phyloP scores from a whole-genome alignment of 2,113 vertebrate species.

The Sylvilagus bachmani region DNA sequence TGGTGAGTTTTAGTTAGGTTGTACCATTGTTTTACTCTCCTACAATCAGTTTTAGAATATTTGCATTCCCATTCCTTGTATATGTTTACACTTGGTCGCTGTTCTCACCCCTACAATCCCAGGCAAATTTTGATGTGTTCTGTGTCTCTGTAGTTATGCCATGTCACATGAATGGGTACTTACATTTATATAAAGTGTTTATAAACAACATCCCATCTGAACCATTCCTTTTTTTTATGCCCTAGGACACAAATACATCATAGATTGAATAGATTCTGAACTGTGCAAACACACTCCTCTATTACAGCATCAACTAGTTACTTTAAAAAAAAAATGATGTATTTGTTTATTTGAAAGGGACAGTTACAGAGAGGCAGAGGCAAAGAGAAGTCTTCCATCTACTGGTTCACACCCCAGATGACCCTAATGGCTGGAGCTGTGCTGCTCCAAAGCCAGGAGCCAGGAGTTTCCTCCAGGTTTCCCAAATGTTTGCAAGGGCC shows the following conservation, averaged over 20 bases:
- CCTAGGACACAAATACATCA: not conserved
- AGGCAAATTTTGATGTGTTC: not conserved
- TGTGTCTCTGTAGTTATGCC: not conserved
- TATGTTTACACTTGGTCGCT: not conserved
- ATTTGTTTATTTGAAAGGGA: too few species aligned
- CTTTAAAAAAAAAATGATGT: too few species aligned
- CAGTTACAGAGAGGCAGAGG: too few species aligned
- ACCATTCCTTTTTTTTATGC: not conserved
- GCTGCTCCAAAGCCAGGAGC: too few species aligned
- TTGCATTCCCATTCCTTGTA: not conserved
- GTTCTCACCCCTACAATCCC: not conserved
- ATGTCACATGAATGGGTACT: not conserved
- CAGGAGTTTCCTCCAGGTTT: too few species aligned
- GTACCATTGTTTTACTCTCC: not conserved
- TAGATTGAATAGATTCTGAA: not conserved
- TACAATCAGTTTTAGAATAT: not conserved
- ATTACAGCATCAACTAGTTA: not conserved
- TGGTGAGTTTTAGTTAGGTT: not conserved
- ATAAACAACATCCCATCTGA: not conserved
- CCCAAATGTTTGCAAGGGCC: too few species aligned
- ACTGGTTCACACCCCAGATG: too few species aligned
- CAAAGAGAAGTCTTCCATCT: too few species aligned
- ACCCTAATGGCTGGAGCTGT: too few species aligned
- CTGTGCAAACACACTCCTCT: not conserved
- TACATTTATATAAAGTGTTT: not conserved